Percentiles rank a stretch among this genome's conserved stretches.
phyloP scores from a whole-genome alignment of 2,113 vertebrate species.

The Phalacrocorax aristotelis region DNA sequence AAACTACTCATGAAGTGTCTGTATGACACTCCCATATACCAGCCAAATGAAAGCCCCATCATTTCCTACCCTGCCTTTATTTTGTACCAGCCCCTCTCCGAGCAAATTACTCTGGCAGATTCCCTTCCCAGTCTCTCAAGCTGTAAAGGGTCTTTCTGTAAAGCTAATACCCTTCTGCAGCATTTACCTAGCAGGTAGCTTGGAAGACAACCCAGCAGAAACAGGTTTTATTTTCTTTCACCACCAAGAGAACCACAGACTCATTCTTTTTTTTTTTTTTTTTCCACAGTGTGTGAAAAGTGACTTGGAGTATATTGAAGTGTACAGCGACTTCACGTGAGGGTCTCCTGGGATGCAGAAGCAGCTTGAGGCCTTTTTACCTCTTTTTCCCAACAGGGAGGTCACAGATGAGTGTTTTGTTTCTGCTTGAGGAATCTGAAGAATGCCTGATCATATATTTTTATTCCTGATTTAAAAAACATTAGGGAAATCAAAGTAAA shows the following conservation, averaged over 20 bases:
- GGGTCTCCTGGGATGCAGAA: background rate
- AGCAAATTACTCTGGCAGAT: background rate
- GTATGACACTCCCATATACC: background rate
- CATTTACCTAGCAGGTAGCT: background rate
- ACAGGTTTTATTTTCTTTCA: background rate
- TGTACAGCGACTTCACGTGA: background rate
- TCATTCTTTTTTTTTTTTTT: background rate
- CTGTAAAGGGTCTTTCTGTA: background rate
- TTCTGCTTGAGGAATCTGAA: background rate
- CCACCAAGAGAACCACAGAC: background rate
- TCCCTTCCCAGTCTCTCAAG: background rate
- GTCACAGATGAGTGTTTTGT: background rate
- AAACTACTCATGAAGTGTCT: background rate
- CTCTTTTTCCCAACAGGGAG: background rate
- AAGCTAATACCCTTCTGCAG: background rate
- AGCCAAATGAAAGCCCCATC: background rate
- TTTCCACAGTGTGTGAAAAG: background rate
- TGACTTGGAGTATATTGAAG: background rate
- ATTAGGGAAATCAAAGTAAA: background rate
- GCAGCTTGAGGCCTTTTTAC: background rate
- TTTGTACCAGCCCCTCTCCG: background rate
- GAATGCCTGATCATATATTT: background rate
- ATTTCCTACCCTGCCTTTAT: background rate
- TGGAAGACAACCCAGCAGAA: background rate
- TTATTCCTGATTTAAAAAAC: background rate